phyloP scores from a whole-genome alignment of 2,113 vertebrate genomes.

The Phalacrocorax pelagicus region DNA sequence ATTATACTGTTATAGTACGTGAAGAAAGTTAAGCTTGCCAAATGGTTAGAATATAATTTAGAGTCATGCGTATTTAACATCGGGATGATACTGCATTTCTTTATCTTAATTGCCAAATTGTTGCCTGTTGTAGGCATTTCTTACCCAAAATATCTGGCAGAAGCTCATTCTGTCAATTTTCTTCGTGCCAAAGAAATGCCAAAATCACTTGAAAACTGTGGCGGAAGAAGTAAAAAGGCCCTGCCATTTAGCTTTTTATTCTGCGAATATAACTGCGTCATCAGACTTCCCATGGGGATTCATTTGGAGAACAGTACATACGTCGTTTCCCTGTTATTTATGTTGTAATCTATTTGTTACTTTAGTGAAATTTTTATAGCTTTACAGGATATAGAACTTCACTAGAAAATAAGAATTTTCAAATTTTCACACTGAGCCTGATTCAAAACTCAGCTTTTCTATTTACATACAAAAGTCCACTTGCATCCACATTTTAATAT shows the following conservation, averaged over 20 bases:
- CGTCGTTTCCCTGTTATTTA: background rate
- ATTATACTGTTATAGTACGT: background rate
- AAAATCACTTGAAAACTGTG: background rate
- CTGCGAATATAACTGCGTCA: conserved; percentile 33
- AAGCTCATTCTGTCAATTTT: background rate
- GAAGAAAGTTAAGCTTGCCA: background rate
- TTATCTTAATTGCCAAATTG: background rate
- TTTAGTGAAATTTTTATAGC: background rate
- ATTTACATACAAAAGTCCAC: background rate
- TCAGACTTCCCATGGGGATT: background rate
- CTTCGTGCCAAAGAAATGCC: background rate
- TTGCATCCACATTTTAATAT: background rate
- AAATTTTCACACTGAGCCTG: background rate
- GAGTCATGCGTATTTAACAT: background rate
- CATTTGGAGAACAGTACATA: background rate
- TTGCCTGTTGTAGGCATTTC: background rate
- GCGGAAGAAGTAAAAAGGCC: background rate
- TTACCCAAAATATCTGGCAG: background rate
- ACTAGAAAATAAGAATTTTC: background rate
- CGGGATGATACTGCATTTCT: background rate
- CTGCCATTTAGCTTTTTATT: background rate
- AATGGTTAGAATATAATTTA: background rate
- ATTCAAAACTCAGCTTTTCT: background rate
- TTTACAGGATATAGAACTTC: background rate
- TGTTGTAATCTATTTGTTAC: background rate